A percentile compares a stretch with the other conserved stretches of the same genome.
Evolutionary conservation across 2,113 vertebrate genomes (phyloP).

Genomic region (Bos indicus): DNA sequence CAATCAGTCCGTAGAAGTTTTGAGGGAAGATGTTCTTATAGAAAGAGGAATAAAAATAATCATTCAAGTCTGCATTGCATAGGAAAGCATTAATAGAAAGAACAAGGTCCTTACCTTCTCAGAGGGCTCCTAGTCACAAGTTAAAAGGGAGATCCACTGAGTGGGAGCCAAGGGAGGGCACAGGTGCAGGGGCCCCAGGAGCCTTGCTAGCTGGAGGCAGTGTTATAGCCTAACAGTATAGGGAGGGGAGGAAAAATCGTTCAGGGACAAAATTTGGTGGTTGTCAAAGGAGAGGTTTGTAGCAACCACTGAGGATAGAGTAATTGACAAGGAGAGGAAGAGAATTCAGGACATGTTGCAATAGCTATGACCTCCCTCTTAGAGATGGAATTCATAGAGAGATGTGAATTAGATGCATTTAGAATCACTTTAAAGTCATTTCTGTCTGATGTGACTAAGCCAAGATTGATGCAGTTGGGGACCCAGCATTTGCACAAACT

Average conservation of each 20-base stretch:
- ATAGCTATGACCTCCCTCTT: background rate
- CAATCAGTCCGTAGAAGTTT: background rate
- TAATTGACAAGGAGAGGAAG: background rate
- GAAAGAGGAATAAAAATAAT: background rate
- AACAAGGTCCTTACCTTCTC: background rate
- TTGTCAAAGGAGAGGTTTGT: background rate
- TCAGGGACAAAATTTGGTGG: background rate
- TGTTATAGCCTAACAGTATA: too few relatives aligned
- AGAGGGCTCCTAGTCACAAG: too few relatives aligned
- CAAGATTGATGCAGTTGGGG: background rate
- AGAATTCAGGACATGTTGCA: background rate
- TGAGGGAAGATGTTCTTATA: background rate
- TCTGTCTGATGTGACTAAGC: background rate
- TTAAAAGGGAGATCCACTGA: rapidly evolving
- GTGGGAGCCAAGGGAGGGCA: rapidly evolving
- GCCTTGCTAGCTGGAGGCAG: too few relatives aligned
- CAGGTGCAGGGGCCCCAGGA: rapidly evolving
- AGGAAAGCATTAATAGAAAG: background rate
- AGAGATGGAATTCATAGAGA: background rate
- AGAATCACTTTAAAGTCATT: background rate
- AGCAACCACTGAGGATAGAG: background rate
- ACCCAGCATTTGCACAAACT: background rate
- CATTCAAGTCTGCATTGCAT: background rate
- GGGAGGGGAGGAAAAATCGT: background rate
- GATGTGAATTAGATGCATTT: background rate